Conservation (phyloP, 2,797 vertebrate species). For the Leuciscus waleckii region DNA sequence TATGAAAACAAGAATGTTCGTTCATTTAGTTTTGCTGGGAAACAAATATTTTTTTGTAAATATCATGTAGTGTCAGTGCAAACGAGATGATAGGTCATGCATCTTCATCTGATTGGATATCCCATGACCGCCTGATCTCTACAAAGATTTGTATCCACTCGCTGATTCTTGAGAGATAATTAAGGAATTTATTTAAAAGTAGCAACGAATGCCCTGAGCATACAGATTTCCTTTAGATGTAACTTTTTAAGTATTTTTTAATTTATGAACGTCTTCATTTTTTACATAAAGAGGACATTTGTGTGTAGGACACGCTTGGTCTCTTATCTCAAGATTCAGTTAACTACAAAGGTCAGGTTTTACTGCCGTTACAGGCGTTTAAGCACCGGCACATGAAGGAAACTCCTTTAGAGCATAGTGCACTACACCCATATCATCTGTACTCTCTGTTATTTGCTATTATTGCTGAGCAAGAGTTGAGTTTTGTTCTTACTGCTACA, state of each 20-base stretch:
- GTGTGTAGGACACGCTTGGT: background rate
- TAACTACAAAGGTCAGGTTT: conserved; percentile 8
- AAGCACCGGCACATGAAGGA: background rate
- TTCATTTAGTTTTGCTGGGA: background rate
- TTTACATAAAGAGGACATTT: background rate
- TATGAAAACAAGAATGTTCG: background rate
- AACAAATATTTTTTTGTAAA: background rate
- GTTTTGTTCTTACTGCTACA: background rate
- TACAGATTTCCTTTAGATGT: background rate
- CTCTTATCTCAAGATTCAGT: background rate
- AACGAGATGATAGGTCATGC: background rate
- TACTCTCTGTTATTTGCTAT: background rate
- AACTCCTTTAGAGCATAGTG: background rate
- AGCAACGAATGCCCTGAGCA: background rate
- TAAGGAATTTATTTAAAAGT: background rate
- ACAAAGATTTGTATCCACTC: background rate
- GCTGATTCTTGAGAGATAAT: too few relatives aligned
- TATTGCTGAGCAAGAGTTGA: background rate
- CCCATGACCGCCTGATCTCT: background rate
- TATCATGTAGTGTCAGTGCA: background rate
- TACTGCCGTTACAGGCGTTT: background rate
- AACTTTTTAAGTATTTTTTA: background rate
- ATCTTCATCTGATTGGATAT: background rate
- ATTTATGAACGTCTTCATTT: background rate
- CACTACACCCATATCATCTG: background rate